Base-by-base conservation (phyloP, 2,888 invertebrate species). In the Rotaria magnacalcarata region DNA sequence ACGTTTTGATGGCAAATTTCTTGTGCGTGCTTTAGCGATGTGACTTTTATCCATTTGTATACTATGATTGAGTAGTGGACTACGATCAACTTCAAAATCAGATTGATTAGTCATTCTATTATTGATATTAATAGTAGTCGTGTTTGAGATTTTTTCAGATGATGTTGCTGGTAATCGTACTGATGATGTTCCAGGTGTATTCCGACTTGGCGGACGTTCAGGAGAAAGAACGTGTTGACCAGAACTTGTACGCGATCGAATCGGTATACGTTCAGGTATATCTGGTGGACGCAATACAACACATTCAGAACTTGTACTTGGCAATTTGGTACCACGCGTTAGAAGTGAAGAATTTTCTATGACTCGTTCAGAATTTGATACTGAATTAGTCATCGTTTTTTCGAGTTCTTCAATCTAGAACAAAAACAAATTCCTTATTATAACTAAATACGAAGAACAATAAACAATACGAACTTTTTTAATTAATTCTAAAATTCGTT, bases 41-140 rank as follows among this genome's bases (percentile, higher is more conserved):
- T 80, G 80, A 47, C 41, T 80, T n/a, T 80, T 80, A 80, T 43
- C 47, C 47, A 80, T 80, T 47, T 80, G 80, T 24, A 80, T 80
- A 47, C 80, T 80, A 80, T 80, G 43, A 47, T 80, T 80, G 1
- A 80, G n/a, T 80, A 80, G 21, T 47, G 80, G 80, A 80, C 80
- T 80, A n/a, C 80, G 80, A 80, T 47, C 80, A 14, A 80, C 47
- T 47, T 80, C 80, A n/a, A 80, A 80, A 80, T 80, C 80, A 47
- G 2, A 7, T 47, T 80, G 43, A 47, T 8, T 43, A 10, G 47
- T 6, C n/a, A 47, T 16, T 41, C 34, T 67, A 4, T 43, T 47
- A 80, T 27, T 34, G 11, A 14, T 16, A 52, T 16, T 47, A 47
- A 11, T 11, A 47, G 7, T 52, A 52, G 14, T 52, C 16, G 10